Percentiles rank a stretch among this genome's conserved stretches.
Conservation (phyloP, 2,113 vertebrate genomes). For the Rhadina sibilatrix region DNA sequence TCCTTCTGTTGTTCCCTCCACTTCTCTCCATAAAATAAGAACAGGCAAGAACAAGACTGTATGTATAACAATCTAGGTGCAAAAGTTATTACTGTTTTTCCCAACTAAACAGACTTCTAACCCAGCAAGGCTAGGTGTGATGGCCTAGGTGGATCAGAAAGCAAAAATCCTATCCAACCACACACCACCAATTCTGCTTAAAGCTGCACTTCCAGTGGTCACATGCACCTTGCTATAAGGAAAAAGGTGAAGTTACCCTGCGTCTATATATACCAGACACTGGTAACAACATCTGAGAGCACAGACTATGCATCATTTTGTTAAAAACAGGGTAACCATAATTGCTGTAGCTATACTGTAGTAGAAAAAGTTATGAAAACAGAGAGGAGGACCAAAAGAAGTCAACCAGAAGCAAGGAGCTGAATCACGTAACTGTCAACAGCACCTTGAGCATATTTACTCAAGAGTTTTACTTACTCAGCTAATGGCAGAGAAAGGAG, state of each 20-base stretch:
- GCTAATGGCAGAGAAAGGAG: not conserved
- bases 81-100: not conserved
- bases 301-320: not conserved
- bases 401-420: not conserved
- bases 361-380: slow-evolving; percentile 9
- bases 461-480: not conserved
- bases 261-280: not conserved
- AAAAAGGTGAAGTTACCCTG: not conserved
- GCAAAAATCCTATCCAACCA: not conserved
- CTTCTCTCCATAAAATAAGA: not conserved
- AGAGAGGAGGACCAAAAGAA: not conserved
- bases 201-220: not conserved
- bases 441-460: not conserved
- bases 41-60: not conserved
- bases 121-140: not conserved
- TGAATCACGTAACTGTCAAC: slow-evolving; percentile 4
- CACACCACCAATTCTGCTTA: not conserved
- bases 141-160: not conserved
- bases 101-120: not conserved
- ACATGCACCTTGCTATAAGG: not conserved
- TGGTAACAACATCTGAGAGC: not conserved
- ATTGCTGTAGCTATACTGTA: not conserved
- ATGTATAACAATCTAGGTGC: not conserved
- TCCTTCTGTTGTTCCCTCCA: not conserved
- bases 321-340: not conserved